phyloP scores from a whole-genome alignment of 2,888 invertebrate species.

The Acleris emargana region DNA sequence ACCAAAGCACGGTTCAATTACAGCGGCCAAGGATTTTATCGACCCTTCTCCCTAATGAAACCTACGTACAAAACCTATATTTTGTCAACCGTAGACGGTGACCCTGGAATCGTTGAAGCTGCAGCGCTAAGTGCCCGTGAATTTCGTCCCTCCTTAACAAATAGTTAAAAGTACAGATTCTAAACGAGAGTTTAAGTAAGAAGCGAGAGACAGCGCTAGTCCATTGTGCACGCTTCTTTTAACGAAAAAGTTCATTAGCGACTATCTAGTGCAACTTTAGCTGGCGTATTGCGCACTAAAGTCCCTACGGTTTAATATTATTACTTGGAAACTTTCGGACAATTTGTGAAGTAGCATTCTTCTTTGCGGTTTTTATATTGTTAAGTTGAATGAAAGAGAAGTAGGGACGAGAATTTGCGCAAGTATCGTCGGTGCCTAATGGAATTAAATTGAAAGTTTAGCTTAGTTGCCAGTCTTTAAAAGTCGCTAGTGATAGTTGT shows the following conservation, averaged over 20 bases:
- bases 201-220: conserved; percentile 16
- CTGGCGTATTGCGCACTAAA: conserved; percentile 33
- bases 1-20: conserved; percentile 50
- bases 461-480: conserved; percentile 43
- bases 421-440: conserved; percentile 55
- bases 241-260: conserved; percentile 31
- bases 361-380: conserved; percentile 59
- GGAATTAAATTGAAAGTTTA: conserved; percentile 58
- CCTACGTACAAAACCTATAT: background rate
- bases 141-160: background rate
- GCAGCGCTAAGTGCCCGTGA: too few species aligned
- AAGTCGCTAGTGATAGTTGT: conserved; percentile 34
- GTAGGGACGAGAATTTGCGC: conserved; percentile 53
- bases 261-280: conserved; percentile 37
- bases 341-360: conserved; percentile 57
- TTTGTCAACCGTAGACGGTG: background rate
- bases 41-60: conserved; percentile 8
- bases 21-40: conserved; percentile 40
- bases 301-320: conserved; percentile 44
- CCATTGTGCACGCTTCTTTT: conserved; percentile 24
- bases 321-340: conserved; percentile 50
- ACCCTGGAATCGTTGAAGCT: background rate
- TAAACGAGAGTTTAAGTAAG: conserved; percentile 27
- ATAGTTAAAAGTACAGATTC: conserved; percentile 5
- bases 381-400: conserved; percentile 64